Evolutionary conservation across 2,888 invertebrate species (phyloP).

Genomic region (Drosophila recens): DNA sequence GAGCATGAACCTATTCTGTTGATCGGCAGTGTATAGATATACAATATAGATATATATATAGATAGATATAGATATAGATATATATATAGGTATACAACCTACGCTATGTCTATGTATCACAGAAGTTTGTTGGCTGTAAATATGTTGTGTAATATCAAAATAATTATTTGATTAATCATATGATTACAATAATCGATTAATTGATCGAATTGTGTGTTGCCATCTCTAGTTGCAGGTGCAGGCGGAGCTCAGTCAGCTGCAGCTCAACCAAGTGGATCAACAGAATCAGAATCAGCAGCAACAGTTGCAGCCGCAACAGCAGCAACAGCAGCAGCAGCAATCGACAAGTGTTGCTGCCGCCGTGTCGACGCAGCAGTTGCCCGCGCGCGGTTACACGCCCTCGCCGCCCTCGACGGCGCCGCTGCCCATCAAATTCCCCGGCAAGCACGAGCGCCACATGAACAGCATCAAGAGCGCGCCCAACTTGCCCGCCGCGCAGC

Average conservation of each 20-base stretch:
- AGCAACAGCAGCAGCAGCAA: slow-evolving; percentile 7
- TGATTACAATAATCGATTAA: no score
- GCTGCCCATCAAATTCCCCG: slow-evolving; percentile 92
- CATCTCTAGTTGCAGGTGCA: slow-evolving; percentile 67
- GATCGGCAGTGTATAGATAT: no score
- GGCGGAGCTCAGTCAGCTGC: slow-evolving; percentile 88
- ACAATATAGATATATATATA: no score
- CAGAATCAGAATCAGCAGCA: slow-evolving; percentile 75
- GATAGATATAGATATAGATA: no score
- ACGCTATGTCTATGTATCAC: no score
- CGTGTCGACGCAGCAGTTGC: slow-evolving; percentile 87
- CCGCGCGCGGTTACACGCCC: slow-evolving; percentile 90
- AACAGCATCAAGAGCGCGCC: slow-evolving; percentile 93
- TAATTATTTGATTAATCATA: no score
- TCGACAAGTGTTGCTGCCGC: slow-evolving; percentile 45
- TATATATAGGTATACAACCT: no score
- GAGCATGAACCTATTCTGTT: no score
- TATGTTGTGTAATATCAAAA: no score
- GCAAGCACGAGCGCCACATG: slow-evolving; percentile 88
- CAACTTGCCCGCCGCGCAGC: slow-evolving; percentile 89
- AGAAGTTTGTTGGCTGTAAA: no score
- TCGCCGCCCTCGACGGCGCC: slow-evolving; percentile 95
- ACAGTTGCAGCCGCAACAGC: slow-evolving; percentile 14
- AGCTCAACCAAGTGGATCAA: slow-evolving; percentile 85
- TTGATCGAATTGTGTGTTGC: no score